These are phyloP conservation scores for Lamproptera curius DNA, from an alignment of 2,888 invertebrate species.

Conservation along the genomic window DNA sequence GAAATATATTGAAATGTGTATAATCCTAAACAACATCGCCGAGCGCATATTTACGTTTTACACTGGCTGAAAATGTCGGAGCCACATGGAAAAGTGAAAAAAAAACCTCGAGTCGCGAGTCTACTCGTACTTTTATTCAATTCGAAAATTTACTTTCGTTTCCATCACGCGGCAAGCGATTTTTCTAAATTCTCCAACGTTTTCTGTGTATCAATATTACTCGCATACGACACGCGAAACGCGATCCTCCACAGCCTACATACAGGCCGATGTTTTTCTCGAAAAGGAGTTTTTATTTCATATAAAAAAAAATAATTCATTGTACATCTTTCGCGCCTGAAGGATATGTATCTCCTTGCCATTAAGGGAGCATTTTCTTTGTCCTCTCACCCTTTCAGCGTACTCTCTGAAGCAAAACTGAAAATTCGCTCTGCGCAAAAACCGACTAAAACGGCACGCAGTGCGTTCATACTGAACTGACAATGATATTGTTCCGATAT, in stretches of 20 bases:
- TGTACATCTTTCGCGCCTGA: slow-evolving; percentile 5
- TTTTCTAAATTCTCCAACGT: neutral
- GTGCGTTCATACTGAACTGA: slow-evolving; percentile 1
- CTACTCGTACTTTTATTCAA: neutral
- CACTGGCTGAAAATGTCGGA: no score
- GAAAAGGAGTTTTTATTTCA: slow-evolving; percentile 4
- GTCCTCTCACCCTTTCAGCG: slow-evolving; percentile 11
- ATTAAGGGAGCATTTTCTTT: slow-evolving; percentile 18
- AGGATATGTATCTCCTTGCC: slow-evolving; percentile 14
- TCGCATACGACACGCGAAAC: no score
- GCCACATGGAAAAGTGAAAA: neutral
- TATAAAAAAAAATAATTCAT: slow-evolving; percentile 5
- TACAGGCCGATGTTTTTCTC: no score
- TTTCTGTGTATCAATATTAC: neutral
- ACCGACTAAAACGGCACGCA: slow-evolving; percentile 9
- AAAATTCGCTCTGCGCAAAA: slow-evolving; percentile 18
- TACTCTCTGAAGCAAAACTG: slow-evolving; percentile 14
- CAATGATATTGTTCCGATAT: slow-evolving; percentile 4
- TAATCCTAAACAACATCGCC: neutral
- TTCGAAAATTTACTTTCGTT: neutral
- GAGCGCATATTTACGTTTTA: no score
- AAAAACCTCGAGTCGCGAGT: neutral
- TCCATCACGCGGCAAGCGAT: neutral
- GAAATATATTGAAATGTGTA: no score
- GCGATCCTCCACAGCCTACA: no score